Base-by-base conservation (phyloP, 2,888 invertebrate species). In the Andrena camellia region DNA sequence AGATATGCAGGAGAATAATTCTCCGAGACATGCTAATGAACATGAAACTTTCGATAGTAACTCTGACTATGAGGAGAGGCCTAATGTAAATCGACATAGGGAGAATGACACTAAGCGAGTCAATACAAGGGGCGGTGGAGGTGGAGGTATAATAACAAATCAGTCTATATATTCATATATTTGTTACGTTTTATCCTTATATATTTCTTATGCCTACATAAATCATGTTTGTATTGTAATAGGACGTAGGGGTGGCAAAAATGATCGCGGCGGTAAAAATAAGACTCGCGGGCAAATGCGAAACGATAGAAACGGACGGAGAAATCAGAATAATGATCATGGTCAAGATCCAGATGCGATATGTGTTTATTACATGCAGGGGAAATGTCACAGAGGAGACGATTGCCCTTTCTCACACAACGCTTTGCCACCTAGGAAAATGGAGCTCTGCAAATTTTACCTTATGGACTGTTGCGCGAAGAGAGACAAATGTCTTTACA, bases 381-480 rank as follows among this genome's bases (percentile, higher is more conserved):
- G 98, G 76, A 98, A 98, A 94, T 98, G 98, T 93, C 96, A 97
- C 81, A 94, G 95, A 95, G 97, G 97, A 78, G 96, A 97, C 80
- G 97, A 98, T 88, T 98, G 98, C 94, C 96, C 96, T 67, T 98
- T 97, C 93, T 97, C 97, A 20, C 99, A 99, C 93, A 97, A 97
- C 91, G 97, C 96, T 64, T 95, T 96, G 71, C 97, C 97, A 62
- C 97, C 97, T 0, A 96, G 98, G 88, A 98, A 98, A 95, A 96
- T 97, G 95, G 99, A 99, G 94, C 95, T 99, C 2, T 99, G 99
- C 94, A 99, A 99, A 95, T 99, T 99, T 95, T 99, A 99, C 95
- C 94, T 99, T 81, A 98, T 97, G 97, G 98, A 98, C 88, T 98
- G 98, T 94, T 99, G 99, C 95, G 97, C 98, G 72, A 99, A 99